These are phyloP conservation scores for Dynastes grantii DNA, from an alignment of 2,888 invertebrate genomes.

Conservation along the genomic window DNA sequence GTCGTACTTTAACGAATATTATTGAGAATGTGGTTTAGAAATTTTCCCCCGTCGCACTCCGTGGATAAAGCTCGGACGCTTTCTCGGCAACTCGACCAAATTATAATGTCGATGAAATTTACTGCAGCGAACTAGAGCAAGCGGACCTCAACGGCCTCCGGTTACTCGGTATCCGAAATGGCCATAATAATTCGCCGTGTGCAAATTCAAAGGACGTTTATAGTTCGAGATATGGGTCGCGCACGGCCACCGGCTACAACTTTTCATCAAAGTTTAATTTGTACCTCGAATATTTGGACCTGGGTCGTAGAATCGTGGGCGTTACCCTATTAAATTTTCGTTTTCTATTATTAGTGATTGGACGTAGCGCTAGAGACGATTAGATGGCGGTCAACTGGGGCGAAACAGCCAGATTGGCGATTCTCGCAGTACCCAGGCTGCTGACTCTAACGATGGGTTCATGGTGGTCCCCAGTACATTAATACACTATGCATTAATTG, in stretches of 20 bases:
- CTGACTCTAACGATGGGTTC: too few species aligned
- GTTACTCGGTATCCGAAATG: constrained; percentile 23
- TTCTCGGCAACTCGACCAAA: constrained; percentile 17
- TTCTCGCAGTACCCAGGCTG: too few species aligned
- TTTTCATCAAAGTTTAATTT: constrained; percentile 46
- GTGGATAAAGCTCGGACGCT: background rate
- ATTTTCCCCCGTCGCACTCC: background rate
- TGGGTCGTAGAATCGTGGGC: background rate
- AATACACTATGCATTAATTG: too few species aligned
- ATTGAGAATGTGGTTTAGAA: constrained; percentile 23
- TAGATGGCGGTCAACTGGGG: background rate
- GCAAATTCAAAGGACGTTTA: constrained; percentile 39
- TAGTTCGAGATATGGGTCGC: constrained; percentile 30
- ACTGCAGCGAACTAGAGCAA: constrained; percentile 11
- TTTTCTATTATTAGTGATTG: constrained; percentile 26
- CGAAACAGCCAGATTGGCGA: background rate
- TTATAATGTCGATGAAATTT: constrained; percentile 37
- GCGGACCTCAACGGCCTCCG: constrained; percentile 4
- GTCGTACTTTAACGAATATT: constrained; percentile 19
- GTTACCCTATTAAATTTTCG: constrained; percentile 35
- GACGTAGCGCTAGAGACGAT: background rate
- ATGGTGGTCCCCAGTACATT: too few species aligned
- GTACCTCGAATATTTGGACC: constrained; percentile 28
- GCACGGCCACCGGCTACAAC: constrained; percentile 28
- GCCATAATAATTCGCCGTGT: constrained; percentile 31